A percentile compares a stretch with the other conserved stretches of the same genome.
These are phyloP conservation scores for Malurus splendens DNA, from an alignment of 2,797 vertebrate genomes.

Conservation along the genomic window DNA sequence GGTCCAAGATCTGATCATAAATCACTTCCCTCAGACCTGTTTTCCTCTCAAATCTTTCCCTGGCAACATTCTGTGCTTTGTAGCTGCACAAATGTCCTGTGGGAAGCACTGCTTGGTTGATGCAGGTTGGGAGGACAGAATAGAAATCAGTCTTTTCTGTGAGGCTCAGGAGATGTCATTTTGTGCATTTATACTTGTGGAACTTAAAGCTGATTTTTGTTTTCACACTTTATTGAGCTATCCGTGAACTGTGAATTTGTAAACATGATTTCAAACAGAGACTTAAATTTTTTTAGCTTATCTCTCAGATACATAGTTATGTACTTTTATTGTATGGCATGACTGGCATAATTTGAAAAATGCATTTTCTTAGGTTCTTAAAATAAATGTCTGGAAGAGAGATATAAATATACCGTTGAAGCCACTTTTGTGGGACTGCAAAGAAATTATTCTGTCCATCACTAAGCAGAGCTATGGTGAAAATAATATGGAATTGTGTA, in stretches of 20 bases:
- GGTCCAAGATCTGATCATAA: not conserved
- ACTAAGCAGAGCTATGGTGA: not conserved
- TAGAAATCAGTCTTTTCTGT: not conserved
- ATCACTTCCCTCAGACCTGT: not conserved
- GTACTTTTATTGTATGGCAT: not conserved
- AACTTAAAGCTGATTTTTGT: not conserved
- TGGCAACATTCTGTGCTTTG: not conserved
- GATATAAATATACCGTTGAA: not conserved
- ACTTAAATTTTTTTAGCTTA: not conserved
- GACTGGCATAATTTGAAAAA: not conserved
- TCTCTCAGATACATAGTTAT: not conserved
- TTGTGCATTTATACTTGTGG: not conserved
- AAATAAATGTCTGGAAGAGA: not conserved
- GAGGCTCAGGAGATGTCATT: not conserved
- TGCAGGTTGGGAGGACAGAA: not conserved
- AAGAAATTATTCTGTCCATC: not conserved
- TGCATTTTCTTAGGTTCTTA: not conserved
- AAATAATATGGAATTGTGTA: accelerated
- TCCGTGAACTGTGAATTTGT: not conserved
- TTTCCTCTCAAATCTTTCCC: not conserved
- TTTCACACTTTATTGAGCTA: not conserved
- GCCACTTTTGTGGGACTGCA: not conserved
- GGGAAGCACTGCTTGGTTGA: not conserved
- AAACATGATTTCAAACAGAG: not conserved
- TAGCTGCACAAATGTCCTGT: not conserved